A percentile compares a stretch with the other conserved stretches of the same genome.
phyloP scores from a whole-genome alignment of 2,113 vertebrate species.

The Orycteropus afer region DNA sequence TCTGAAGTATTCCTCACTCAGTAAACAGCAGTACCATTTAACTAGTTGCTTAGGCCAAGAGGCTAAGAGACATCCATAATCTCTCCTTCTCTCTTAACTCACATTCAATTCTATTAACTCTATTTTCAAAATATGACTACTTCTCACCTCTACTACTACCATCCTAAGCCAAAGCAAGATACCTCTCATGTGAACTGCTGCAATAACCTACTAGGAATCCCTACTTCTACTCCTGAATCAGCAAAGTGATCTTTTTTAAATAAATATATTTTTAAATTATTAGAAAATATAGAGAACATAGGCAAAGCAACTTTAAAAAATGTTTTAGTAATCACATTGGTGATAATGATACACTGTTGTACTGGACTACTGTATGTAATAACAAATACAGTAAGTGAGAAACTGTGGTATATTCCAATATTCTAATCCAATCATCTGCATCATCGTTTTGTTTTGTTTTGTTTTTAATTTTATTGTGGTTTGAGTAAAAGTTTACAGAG shows the following conservation, averaged over 20 bases:
- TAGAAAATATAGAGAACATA: background rate
- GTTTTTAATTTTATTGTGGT: too few relatives aligned
- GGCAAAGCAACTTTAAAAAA: background rate
- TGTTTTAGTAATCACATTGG: background rate
- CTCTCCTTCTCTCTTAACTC: background rate
- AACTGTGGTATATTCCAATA: slow-evolving; percentile 28
- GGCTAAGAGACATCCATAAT: background rate
- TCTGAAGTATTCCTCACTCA: background rate
- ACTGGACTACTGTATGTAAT: background rate
- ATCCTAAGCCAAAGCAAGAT: background rate
- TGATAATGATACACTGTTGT: background rate
- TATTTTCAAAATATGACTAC: background rate
- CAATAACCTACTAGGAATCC: background rate
- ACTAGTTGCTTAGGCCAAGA: background rate
- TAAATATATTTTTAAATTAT: background rate
- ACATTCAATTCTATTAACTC: background rate
- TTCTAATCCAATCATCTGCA: background rate
- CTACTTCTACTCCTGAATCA: background rate
- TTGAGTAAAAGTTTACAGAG: too few relatives aligned
- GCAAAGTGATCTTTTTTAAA: background rate
- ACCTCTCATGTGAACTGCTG: background rate
- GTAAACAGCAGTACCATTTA: background rate
- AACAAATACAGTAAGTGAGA: background rate
- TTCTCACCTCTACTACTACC: background rate
- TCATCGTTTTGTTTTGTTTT: too few relatives aligned